A percentile compares a stretch with the other conserved stretches of the same genome.
phyloP scores from a whole-genome alignment of 2,113 vertebrate species.

The Oreochromis niloticus region DNA sequence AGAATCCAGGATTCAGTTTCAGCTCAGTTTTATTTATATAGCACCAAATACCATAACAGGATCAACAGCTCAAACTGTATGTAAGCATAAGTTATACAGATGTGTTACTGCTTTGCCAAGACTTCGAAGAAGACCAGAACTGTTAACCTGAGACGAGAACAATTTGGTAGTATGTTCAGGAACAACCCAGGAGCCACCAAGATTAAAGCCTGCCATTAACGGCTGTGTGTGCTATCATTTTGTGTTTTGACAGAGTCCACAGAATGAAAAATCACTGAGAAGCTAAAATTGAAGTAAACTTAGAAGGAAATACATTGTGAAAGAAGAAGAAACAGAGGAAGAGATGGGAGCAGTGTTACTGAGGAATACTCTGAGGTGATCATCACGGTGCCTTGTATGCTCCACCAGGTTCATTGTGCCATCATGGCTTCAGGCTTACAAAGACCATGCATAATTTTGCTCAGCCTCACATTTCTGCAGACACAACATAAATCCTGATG shows the following conservation, averaged over 20 bases:
- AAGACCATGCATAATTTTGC: not conserved
- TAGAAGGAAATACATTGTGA: not conserved
- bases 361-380: conserved; percentile 27
- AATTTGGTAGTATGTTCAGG: not conserved
- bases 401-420: not conserved
- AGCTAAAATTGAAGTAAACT: not conserved
- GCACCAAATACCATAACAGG: not conserved
- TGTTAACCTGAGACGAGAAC: not conserved
- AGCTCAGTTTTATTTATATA: not conserved
- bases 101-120: not conserved
- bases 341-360: not conserved
- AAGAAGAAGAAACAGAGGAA: not conserved
- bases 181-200: not conserved
- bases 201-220: not conserved
- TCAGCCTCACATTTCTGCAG: not conserved
- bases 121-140: not conserved
- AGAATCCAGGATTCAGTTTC: not conserved
- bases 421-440: not conserved
- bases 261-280: not conserved
- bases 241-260: not conserved
- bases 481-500: not conserved
- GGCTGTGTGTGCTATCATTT: not conserved
- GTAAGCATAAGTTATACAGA: not conserved
- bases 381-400: conserved; percentile 1
- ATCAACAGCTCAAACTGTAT: not conserved